These are phyloP conservation scores for Philopotamus ludificatus DNA, from an alignment of 1,140 invertebrate species.

Conservation along the genomic window DNA sequence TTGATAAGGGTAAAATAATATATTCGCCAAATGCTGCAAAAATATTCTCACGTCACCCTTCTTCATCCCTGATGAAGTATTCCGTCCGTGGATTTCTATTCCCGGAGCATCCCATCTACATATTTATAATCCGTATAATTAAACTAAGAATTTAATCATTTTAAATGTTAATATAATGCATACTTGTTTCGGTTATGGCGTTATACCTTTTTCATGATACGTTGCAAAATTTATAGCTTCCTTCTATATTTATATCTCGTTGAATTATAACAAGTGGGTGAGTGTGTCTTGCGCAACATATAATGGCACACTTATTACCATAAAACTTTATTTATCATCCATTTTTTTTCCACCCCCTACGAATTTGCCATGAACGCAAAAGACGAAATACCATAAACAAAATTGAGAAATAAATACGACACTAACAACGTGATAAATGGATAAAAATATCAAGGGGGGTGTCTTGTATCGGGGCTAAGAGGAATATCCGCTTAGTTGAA, in stretches of 20 bases:
- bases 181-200: no score
- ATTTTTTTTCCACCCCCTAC: not conserved
- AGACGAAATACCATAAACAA: not conserved
- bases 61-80: not conserved
- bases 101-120: no score
- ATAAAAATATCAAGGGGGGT: not conserved
- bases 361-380: no score
- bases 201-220: no score
- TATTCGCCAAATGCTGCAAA: constrained; percentile 1
- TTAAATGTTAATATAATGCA: no score
- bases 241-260: not conserved
- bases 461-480: not conserved
- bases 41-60: not conserved
- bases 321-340: not conserved
- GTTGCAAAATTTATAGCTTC: no score
- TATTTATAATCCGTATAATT: not conserved
- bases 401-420: not conserved
- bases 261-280: not conserved
- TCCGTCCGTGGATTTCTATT: no score
- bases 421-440: not conserved
- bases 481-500: not conserved
- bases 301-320: not conserved
- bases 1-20: constrained; percentile 24
- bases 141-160: no score
- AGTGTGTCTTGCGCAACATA: not conserved